Percentiles rank a stretch among this genome's conserved stretches.
Conservation (phyloP, 2,888 invertebrate species). For the Netelia melanura region DNA sequence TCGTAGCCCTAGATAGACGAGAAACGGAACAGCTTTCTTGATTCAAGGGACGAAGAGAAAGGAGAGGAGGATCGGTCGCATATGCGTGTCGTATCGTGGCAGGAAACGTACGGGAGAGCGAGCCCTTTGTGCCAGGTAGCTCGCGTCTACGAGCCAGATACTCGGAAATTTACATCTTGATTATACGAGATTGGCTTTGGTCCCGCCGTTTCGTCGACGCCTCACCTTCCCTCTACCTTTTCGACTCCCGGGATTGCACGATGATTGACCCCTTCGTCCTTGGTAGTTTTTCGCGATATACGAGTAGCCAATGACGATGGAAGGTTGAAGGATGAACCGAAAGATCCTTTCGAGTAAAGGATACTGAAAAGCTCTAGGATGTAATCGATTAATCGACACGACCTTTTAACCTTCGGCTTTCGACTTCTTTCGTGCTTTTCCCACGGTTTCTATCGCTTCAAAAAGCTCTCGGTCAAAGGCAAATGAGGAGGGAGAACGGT, state of each 20-base stretch:
- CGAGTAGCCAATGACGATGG: too few species aligned
- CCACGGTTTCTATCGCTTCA: not conserved
- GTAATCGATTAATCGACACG: too few species aligned
- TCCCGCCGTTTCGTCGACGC: not conserved
- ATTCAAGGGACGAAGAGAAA: not conserved
- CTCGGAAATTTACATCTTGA: constrained; percentile 67
- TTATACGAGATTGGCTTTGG: constrained; percentile 68
- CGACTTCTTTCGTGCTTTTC: constrained; percentile 12
- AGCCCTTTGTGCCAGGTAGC: not conserved
- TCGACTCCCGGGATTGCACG: too few species aligned
- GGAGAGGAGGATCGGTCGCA: too few species aligned
- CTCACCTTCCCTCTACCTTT: too few species aligned
- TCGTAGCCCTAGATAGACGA: not conserved
- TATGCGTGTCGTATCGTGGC: too few species aligned
- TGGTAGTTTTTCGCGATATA: too few species aligned
- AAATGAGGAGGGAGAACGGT: not conserved
- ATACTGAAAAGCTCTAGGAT: too few species aligned
- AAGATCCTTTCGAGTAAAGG: too few species aligned
- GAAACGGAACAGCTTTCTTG: not conserved
- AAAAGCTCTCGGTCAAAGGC: not conserved
- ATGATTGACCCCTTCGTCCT: too few species aligned
- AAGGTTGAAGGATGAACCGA: too few species aligned
- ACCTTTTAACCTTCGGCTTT: not conserved
- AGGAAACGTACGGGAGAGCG: not conserved
- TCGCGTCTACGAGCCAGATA: constrained; percentile 45